phyloP scores from a whole-genome alignment of 2,113 vertebrate genomes.

The Istiophorus platypterus region DNA sequence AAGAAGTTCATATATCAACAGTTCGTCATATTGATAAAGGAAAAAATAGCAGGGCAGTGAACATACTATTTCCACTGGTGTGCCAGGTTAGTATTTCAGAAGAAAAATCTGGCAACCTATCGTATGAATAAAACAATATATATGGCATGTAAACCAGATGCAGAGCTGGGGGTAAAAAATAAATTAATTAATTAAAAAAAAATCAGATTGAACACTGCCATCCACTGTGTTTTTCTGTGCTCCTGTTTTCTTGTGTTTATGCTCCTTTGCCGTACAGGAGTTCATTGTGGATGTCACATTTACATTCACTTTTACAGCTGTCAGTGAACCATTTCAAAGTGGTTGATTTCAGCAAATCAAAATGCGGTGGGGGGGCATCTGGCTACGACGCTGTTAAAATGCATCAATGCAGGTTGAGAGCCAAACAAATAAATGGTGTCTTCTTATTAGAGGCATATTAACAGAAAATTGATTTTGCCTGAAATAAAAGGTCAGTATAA shows the following conservation, averaged over 20 bases:
- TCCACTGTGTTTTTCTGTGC: conserved; percentile 16
- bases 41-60: background rate
- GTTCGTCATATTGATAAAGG: background rate
- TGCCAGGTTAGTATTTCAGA: background rate
- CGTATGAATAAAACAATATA: background rate
- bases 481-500: conserved; percentile 86
- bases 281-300: conserved; percentile 16
- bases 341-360: conserved; percentile 59
- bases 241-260: conserved; percentile 32
- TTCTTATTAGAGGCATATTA: conserved; percentile 81
- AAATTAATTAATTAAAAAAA: no score
- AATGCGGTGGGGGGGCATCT: conserved; percentile 33
- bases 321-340: conserved; percentile 53
- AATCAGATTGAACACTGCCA: background rate
- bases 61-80: background rate
- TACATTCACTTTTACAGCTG: conserved; percentile 36
- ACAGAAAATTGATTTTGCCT: conserved; percentile 81
- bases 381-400: conserved; percentile 47
- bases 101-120: conserved; percentile 10
- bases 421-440: conserved; percentile 75
- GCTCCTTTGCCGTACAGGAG: background rate
- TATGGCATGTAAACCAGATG: background rate
- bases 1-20: background rate
- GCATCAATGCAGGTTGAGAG: conserved; percentile 61
- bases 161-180: conserved; percentile 1